A percentile compares a stretch with the other conserved stretches of the same genome.
Conservation (phyloP, 2,113 vertebrate species). For the Etheostoma spectabile region DNA sequence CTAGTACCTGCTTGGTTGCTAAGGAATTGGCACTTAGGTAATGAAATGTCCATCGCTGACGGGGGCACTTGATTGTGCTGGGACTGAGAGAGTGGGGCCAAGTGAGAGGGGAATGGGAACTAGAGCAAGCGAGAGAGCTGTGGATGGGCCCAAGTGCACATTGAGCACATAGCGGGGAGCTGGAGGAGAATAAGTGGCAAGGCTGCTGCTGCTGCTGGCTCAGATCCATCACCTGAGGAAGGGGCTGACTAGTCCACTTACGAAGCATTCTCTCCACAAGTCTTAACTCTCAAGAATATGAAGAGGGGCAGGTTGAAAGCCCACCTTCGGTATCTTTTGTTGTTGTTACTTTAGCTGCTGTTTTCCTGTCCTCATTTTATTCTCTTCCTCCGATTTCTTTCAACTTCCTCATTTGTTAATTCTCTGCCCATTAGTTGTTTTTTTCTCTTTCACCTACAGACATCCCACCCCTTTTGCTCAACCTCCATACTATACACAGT, state of each 20-base stretch:
- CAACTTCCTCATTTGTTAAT: conserved; percentile 11
- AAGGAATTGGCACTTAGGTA: conserved; percentile 78
- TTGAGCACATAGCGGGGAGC: conserved; percentile 53
- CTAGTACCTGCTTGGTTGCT: conserved; percentile 73
- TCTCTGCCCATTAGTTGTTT: conserved; percentile 3
- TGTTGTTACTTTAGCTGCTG: background rate
- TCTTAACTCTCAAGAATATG: conserved; percentile 1
- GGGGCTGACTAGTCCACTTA: conserved; percentile 25
- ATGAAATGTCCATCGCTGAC: conserved; percentile 78
- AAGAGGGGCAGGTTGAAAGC: background rate
- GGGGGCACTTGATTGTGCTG: conserved; percentile 75
- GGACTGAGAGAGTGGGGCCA: conserved; percentile 68
- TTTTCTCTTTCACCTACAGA: background rate
- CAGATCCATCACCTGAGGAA: conserved; percentile 45
- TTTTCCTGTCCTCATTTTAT: background rate
- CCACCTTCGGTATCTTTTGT: background rate
- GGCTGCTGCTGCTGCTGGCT: conserved; percentile 51
- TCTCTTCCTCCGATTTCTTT: background rate
- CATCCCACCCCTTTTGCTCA: background rate
- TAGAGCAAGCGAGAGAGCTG: conserved; percentile 34
- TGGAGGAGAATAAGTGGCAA: conserved; percentile 47
- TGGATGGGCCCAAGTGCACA: conserved; percentile 53
- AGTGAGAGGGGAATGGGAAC: conserved; percentile 67
- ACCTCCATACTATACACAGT: conserved; percentile 14
- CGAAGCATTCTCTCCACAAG: conserved; percentile 10